Conservation (phyloP, 2,888 invertebrate genomes). For the Pachymerium ferrugineum region DNA sequence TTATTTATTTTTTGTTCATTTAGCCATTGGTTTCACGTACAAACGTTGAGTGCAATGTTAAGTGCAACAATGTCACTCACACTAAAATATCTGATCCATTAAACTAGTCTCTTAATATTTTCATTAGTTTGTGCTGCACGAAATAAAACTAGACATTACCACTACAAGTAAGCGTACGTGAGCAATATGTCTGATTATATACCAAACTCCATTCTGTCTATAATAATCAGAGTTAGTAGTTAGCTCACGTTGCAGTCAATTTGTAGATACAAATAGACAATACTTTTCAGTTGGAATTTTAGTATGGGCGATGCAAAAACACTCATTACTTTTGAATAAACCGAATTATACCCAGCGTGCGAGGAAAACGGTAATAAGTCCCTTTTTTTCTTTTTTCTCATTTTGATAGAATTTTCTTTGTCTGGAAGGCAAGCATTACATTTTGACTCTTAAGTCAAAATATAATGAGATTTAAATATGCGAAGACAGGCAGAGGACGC, state of each 20-base stretch:
- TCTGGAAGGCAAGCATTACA: not conserved
- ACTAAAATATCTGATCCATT: not conserved
- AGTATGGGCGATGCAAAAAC: not conserved
- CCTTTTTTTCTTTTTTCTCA: not conserved
- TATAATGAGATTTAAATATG: constrained; percentile 5
- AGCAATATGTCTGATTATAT: not conserved
- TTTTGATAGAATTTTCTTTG: not conserved
- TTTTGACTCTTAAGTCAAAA: constrained; percentile 1
- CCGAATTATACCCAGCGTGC: not conserved
- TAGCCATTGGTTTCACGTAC: too few relatives aligned
- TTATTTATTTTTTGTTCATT: too few relatives aligned
- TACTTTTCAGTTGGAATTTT: not conserved
- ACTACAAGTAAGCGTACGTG: not conserved
- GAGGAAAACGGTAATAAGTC: not conserved
- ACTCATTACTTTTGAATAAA: constrained; percentile 1
- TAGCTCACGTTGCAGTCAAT: not conserved
- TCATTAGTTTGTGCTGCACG: not conserved
- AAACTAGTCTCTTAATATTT: constrained; percentile 13
- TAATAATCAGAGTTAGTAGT: not conserved
- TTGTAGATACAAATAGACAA: not conserved
- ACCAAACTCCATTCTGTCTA: not conserved
- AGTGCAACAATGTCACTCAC: not conserved
- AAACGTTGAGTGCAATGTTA: too few relatives aligned
- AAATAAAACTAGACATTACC: not conserved
- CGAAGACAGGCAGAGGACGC: not conserved